phyloP scores from a whole-genome alignment of 2,888 invertebrate genomes.

The Eueremaeus valkanovi region DNA sequence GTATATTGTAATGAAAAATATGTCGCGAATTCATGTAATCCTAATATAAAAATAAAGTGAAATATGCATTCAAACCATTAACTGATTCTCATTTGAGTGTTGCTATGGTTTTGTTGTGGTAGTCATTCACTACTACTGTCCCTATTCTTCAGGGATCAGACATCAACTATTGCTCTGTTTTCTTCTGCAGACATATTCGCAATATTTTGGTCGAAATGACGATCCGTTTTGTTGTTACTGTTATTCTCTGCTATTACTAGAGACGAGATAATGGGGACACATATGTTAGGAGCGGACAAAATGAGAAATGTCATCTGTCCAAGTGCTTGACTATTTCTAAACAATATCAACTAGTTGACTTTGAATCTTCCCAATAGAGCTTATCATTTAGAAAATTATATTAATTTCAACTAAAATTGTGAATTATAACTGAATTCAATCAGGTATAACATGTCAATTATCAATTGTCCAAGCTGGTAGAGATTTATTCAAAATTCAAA shows the following conservation, averaged over 20 bases:
- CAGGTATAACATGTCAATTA: too few species aligned
- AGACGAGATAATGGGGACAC: too few species aligned
- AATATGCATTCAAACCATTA: slow-evolving; percentile 32
- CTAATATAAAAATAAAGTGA: slow-evolving; percentile 20
- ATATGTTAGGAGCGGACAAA: too few species aligned
- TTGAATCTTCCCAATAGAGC: too few species aligned
- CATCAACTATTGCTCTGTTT: slow-evolving; percentile 15
- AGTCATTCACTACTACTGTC: slow-evolving; percentile 26
- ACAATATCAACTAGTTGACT: neutral
- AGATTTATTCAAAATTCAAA: too few species aligned
- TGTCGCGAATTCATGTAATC: neutral
- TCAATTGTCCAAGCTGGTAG: too few species aligned
- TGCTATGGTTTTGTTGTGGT: slow-evolving; percentile 34
- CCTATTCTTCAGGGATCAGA: slow-evolving; percentile 31
- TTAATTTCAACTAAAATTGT: too few species aligned
- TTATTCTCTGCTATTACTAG: slow-evolving; percentile 1
- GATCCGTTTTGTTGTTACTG: slow-evolving; percentile 1
- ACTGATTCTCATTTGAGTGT: slow-evolving; percentile 26
- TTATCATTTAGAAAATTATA: too few species aligned
- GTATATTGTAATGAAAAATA: slow-evolving; percentile 31
- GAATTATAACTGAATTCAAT: too few species aligned
- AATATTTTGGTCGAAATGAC: neutral
- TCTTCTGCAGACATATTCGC: neutral
- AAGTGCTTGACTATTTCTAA: neutral
- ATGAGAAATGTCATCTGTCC: neutral